Percentiles rank a stretch among this genome's conserved stretches.
These are phyloP conservation scores for Fregetta grallaria DNA, from an alignment of 2,113 vertebrate species.

Conservation along the genomic window DNA sequence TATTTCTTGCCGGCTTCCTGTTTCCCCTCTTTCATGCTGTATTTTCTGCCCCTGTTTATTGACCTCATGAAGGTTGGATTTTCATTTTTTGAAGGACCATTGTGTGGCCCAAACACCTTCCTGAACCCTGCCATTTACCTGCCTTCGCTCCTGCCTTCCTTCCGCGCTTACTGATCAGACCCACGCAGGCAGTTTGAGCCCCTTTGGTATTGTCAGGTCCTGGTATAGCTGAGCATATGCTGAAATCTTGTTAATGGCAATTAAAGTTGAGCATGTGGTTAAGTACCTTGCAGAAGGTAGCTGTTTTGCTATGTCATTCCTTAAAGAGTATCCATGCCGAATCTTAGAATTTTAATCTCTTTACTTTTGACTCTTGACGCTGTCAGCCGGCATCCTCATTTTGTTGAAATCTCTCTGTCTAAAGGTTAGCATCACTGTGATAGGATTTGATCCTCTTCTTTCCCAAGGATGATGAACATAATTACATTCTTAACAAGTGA, in stretches of 20 bases:
- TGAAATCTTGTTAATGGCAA: not conserved
- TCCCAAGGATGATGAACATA: slow-evolving; percentile 1
- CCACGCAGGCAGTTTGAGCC: not conserved
- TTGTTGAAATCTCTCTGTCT: not conserved
- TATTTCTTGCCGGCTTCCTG: slow-evolving; percentile 30
- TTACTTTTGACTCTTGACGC: not conserved
- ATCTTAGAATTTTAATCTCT: not conserved
- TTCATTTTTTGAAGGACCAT: not conserved
- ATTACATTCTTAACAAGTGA: slow-evolving; percentile 23
- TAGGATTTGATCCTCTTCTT: not conserved
- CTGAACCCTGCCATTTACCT: slow-evolving; percentile 2
- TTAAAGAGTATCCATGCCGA: not conserved
- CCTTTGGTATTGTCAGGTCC: not conserved
- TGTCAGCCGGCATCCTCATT: not conserved
- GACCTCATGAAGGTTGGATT: not conserved
- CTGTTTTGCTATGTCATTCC: not conserved
- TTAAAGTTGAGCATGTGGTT: not conserved
- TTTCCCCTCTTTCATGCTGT: slow-evolving; percentile 30
- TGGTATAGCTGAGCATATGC: not conserved
- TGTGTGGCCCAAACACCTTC: not conserved
- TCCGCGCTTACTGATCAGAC: accelerated
- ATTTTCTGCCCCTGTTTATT: slow-evolving; percentile 17
- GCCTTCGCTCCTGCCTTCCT: not conserved
- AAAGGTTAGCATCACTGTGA: not conserved
- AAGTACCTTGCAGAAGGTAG: not conserved